phyloP scores from a whole-genome alignment of 2,797 vertebrate genomes.

The Lepidocolaptes lacrymiger region DNA sequence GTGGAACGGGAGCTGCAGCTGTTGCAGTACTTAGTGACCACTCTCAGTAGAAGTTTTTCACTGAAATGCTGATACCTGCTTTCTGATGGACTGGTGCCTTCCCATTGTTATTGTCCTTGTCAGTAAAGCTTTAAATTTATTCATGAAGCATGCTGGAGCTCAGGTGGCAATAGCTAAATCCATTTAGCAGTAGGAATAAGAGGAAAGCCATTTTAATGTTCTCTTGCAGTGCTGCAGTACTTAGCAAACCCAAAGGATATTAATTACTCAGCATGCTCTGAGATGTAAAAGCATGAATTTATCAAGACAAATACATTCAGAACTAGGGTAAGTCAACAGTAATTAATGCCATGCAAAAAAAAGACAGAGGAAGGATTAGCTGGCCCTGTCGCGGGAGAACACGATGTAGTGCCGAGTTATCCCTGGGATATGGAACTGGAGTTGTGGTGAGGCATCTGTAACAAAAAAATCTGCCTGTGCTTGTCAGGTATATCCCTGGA shows the following conservation, averaged over 20 bases:
- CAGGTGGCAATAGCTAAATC: conserved; percentile 75
- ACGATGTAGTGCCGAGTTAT: neutral
- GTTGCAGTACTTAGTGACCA: neutral
- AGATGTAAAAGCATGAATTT: conserved; percentile 71
- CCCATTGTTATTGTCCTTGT: conserved; percentile 51
- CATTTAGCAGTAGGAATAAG: conserved; percentile 73
- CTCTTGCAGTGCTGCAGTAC: conserved; percentile 49
- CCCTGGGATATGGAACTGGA: neutral
- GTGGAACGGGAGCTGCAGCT: neutral
- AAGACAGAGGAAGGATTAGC: neutral
- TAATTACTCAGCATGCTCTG: conserved; percentile 73
- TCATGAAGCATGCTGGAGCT: conserved; percentile 73
- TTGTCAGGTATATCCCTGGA: neutral
- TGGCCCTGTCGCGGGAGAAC: neutral
- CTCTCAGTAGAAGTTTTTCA: neutral
- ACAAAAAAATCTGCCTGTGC: neutral
- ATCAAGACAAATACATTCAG: conserved; percentile 60
- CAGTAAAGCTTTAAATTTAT: conserved; percentile 72
- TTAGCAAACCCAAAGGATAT: conserved; percentile 74
- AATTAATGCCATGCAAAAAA: conserved; percentile 45
- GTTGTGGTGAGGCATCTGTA: conserved; percentile 2
- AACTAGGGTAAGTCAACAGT: conserved; percentile 67
- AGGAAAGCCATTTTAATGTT: conserved; percentile 73
- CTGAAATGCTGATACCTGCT: conserved; percentile 10
- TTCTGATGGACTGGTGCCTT: conserved; percentile 38